Conservation (phyloP, 2,113 vertebrate species). For the Pimephales promelas region DNA sequence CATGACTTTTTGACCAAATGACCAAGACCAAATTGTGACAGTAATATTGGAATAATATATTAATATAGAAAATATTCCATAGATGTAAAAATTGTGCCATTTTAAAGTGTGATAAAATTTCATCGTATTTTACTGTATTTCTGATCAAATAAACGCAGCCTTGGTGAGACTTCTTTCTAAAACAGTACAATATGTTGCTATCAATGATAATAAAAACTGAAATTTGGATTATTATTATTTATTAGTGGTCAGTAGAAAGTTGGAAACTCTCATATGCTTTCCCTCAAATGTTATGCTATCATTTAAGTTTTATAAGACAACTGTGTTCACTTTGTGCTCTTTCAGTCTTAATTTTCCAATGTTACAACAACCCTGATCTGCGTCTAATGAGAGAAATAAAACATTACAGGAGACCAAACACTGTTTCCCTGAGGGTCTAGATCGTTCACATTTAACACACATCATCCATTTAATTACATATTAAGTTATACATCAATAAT, state of each 20-base stretch:
- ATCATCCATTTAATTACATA: constrained; percentile 3
- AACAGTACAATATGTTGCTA: neutral
- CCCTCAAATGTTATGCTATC: neutral
- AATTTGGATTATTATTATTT: neutral
- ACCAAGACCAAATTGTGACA: too few relatives aligned
- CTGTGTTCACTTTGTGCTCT: neutral
- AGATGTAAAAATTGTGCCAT: too few relatives aligned
- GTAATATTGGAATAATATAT: too few relatives aligned
- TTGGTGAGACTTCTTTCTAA: too few relatives aligned
- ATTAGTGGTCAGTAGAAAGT: too few relatives aligned
- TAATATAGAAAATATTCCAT: neutral
- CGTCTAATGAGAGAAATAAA: constrained; percentile 12
- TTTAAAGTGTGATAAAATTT: too few relatives aligned
- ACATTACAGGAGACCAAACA: neutral
- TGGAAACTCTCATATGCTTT: too few relatives aligned
- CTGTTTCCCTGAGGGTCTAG: constrained; percentile 1
- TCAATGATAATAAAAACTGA: neutral
- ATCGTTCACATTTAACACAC: neutral
- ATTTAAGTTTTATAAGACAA: neutral
- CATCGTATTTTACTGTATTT: neutral
- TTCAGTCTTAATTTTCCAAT: neutral
- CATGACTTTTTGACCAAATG: too few relatives aligned
- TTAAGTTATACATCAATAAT: constrained; percentile 32
- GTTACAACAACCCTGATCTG: constrained; percentile 22
- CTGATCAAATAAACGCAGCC: neutral